A percentile compares a stretch with the other conserved stretches of the same genome.
These are phyloP conservation scores for Drosophila kuntzei DNA, from an alignment of 2,888 invertebrate species.

Conservation along the genomic window DNA sequence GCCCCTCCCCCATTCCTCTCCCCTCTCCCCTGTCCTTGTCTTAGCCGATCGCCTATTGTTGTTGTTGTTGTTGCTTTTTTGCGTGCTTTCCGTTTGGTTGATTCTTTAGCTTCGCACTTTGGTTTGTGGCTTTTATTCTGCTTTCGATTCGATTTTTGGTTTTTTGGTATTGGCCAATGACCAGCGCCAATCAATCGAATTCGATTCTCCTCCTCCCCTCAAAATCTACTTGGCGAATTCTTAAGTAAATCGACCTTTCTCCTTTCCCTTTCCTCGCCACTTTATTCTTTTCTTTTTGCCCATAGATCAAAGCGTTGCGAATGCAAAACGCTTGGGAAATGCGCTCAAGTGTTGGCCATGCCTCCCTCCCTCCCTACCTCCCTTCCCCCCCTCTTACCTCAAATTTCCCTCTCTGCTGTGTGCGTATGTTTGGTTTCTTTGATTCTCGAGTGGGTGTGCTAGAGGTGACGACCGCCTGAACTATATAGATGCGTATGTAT, in stretches of 20 bases:
- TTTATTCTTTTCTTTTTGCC: slow-evolving; percentile 24
- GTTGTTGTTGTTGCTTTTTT: slow-evolving; percentile 21
- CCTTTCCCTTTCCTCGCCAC: not conserved
- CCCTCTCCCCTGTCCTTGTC: not conserved
- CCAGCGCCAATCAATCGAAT: slow-evolving; percentile 61
- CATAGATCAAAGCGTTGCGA: slow-evolving; percentile 64
- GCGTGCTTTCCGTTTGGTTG: slow-evolving; percentile 66
- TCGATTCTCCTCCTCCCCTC: not conserved
- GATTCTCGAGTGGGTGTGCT: slow-evolving; percentile 59
- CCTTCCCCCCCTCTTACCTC: not conserved
- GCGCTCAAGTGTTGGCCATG: slow-evolving; percentile 50
- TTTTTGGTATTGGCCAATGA: slow-evolving; percentile 41
- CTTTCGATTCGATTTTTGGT: slow-evolving; percentile 3
- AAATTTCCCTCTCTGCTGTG: not conserved
- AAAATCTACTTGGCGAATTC: slow-evolving; percentile 24
- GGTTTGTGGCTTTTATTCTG: slow-evolving; percentile 12
- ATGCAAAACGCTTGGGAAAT: slow-evolving; percentile 57
- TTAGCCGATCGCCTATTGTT: slow-evolving; percentile 20
- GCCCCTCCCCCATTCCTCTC: not conserved
- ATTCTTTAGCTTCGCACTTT: slow-evolving; percentile 56
- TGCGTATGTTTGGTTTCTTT: slow-evolving; percentile 37
- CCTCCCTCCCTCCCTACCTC: not conserved
- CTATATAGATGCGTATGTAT: slow-evolving; percentile 10
- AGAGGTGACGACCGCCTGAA: slow-evolving; percentile 56
- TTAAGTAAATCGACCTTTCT: slow-evolving; percentile 33